Evolutionary conservation across 1,140 invertebrate genomes (phyloP).

Genomic region (Arion vulgaris): DNA sequence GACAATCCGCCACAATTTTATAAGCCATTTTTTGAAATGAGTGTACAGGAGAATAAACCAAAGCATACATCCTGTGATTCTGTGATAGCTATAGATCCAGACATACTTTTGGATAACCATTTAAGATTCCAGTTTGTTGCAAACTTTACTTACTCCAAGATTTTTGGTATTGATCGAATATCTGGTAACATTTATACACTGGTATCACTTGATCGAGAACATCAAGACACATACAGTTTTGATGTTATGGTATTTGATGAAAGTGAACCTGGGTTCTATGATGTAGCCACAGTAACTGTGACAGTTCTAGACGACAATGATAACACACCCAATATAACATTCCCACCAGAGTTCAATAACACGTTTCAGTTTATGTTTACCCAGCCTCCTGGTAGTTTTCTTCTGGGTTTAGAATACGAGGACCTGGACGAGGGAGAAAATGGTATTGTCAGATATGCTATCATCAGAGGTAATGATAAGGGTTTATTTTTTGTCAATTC

Average conservation of each 20-base stretch:
- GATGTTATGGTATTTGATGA: conserved; percentile 92
- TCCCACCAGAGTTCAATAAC: conserved; percentile 71
- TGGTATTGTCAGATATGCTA: conserved; percentile 87
- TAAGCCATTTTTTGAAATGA: conserved; percentile 44
- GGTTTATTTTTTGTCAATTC: conserved; percentile 60
- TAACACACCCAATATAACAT: conserved; percentile 58
- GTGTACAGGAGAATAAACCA: conserved; percentile 42
- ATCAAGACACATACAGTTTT: conserved; percentile 86
- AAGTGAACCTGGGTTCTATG: conserved; percentile 87
- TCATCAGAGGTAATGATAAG: conserved; percentile 52
- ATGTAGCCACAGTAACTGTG: conserved; percentile 87
- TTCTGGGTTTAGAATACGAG: conserved; percentile 48
- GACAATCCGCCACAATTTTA: conserved; percentile 48
- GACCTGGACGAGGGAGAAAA: conserved; percentile 77
- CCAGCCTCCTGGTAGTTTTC: conserved; percentile 49
- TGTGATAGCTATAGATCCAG: conserved; percentile 39
- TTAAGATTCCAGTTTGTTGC: conserved; percentile 58
- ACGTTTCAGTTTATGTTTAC: conserved; percentile 52
- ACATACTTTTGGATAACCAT: conserved; percentile 33
- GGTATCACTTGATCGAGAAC: conserved; percentile 87
- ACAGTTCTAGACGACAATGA: conserved; percentile 87
- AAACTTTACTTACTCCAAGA: conserved; percentile 51
- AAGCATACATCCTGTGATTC: conserved; percentile 31
- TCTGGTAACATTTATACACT: conserved; percentile 80
- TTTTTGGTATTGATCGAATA: conserved; percentile 89